phyloP scores from a whole-genome alignment of 2,113 vertebrate genomes.

The Ia io region DNA sequence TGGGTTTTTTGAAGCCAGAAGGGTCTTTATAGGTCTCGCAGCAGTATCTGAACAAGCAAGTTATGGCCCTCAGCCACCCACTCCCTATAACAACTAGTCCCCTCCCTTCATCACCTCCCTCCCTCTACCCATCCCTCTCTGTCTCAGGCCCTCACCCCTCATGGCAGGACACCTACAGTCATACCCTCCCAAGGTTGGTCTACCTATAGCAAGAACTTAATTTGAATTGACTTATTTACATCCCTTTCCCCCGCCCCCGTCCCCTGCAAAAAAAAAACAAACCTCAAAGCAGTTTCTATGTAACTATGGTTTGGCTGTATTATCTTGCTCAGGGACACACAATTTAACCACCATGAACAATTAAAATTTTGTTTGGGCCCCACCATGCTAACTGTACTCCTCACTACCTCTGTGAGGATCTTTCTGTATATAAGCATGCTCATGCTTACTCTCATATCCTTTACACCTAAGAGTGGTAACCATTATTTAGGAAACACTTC shows the following conservation, averaged over 20 bases:
- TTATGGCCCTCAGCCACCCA: not conserved
- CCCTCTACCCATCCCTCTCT: not conserved
- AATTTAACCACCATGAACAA: not conserved
- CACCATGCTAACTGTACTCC: not conserved
- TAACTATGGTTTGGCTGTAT: not conserved
- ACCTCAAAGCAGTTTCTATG: not conserved
- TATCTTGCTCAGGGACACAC: not conserved
- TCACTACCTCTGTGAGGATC: not conserved
- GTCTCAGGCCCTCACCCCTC: not conserved
- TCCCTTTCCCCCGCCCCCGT: rapidly evolving
- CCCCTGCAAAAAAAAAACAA: not conserved
- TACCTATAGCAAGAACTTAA: not conserved
- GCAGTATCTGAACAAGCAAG: not conserved
- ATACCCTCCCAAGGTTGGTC: not conserved
- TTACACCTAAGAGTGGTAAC: not conserved
- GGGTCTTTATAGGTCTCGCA: not conserved
- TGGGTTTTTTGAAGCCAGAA: not conserved
- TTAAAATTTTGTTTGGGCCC: not conserved
- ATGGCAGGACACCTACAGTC: not conserved
- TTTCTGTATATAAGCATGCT: not conserved
- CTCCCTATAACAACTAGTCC: not conserved
- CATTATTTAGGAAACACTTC: not conserved
- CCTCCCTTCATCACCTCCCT: not conserved
- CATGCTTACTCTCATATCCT: not conserved
- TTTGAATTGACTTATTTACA: not conserved